Conservation (phyloP, 2,888 invertebrate genomes). For the Linnaemya vulpina region DNA sequence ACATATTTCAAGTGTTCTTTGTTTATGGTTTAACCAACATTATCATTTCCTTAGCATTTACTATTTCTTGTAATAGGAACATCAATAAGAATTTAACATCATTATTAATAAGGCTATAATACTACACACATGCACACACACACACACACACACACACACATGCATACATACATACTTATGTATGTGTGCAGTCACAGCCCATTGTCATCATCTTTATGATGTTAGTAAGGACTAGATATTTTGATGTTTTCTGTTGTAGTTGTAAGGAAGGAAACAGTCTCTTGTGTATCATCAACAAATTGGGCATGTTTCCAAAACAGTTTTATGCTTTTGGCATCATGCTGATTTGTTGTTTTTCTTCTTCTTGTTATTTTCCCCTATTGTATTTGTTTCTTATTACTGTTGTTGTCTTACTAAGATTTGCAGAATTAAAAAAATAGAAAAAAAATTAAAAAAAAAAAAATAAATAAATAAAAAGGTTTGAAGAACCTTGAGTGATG, state of each 20-base stretch:
- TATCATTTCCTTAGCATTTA: constrained; percentile 65
- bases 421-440: not conserved
- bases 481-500: constrained; percentile 66
- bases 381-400: constrained; percentile 45
- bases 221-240: constrained; percentile 31
- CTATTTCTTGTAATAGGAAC: constrained; percentile 56
- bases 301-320: constrained; percentile 73
- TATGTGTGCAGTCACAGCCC: no score
- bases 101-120: constrained; percentile 48
- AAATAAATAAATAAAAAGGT: constrained; percentile 31
- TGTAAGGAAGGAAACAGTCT: constrained; percentile 69
- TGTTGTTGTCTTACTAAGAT: constrained; percentile 49
- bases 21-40: constrained; percentile 56
- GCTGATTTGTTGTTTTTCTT: constrained; percentile 18
- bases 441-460: not conserved
- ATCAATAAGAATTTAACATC: constrained; percentile 51
- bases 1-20: not conserved
- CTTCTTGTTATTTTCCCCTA: constrained; percentile 26
- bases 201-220: constrained; percentile 24
- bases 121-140: not conserved
- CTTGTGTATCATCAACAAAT: constrained; percentile 69
- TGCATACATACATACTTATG: no score
- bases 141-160: no score
- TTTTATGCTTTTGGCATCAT: constrained; percentile 72
- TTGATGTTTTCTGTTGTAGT: constrained; percentile 15